A percentile compares a stretch with the other conserved stretches of the same genome.
Evolutionary conservation across 37 sponge, comb jelly and placozoan genomes (phyloP).

Genomic region (Ianthella basta): DNA sequence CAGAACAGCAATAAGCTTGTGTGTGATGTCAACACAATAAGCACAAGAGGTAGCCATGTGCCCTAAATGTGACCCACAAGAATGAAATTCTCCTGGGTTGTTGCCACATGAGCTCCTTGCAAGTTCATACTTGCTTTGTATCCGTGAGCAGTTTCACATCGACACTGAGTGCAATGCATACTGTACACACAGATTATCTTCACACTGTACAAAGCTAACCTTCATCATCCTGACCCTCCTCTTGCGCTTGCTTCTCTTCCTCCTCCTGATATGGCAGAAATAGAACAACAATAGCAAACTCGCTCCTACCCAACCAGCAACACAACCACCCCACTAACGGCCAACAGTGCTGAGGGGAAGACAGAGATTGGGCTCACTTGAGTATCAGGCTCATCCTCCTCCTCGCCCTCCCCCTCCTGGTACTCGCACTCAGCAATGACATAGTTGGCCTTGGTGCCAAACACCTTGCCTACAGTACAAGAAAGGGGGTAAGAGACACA

Average conservation of each 20-base stretch:
- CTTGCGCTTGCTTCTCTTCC: slow-evolving; percentile 17
- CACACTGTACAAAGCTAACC: neutral
- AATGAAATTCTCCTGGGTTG: too few species aligned
- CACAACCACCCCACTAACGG: neutral
- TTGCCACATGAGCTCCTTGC: too few species aligned
- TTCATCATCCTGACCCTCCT: neutral
- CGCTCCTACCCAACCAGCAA: neutral
- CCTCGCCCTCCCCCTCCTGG: slow-evolving; percentile 90
- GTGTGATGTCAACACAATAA: too few species aligned
- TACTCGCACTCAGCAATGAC: slow-evolving; percentile 90
- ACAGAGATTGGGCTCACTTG: neutral
- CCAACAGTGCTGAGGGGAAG: neutral
- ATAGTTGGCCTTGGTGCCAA: slow-evolving; percentile 89
- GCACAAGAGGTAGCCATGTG: too few species aligned
- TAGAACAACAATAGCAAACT: neutral
- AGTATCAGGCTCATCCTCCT: slow-evolving; percentile 64
- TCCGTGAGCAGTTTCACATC: too few species aligned
- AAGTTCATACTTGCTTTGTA: too few species aligned
- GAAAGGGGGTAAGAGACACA: neutral
- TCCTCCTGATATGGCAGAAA: neutral
- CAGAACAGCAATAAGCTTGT: too few species aligned
- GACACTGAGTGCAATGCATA: too few species aligned
- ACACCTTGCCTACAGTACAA: slow-evolving; percentile 74
- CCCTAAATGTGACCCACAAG: too few species aligned
- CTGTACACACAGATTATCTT: too few species aligned